A percentile compares a stretch with the other conserved stretches of the same genome.
These are phyloP conservation scores for Pseudomyrmex pallidus DNA, from an alignment of 1,140 invertebrate genomes.

Conservation along the genomic window DNA sequence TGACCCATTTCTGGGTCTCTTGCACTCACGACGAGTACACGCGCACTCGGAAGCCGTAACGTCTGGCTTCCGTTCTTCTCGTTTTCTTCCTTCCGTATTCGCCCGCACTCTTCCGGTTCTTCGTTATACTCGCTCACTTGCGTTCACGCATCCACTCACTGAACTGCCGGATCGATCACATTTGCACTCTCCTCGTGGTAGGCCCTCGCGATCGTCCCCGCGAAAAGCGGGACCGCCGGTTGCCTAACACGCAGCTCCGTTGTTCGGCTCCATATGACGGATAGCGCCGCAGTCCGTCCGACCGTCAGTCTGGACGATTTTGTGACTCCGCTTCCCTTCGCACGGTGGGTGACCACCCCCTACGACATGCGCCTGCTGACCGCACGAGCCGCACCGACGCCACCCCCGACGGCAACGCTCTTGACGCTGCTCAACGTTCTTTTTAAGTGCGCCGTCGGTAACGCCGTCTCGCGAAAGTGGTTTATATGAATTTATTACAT, in stretches of 20 bases:
- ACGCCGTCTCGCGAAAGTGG: not conserved
- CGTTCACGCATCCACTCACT: constrained; percentile 40
- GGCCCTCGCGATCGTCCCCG: not conserved
- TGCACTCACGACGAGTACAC: constrained; percentile 29
- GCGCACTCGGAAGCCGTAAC: constrained; percentile 52
- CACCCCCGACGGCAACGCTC: constrained; percentile 44
- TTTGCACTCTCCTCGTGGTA: constrained; percentile 22
- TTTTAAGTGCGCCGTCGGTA: constrained; percentile 59
- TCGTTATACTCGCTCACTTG: not conserved
- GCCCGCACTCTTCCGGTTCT: constrained; percentile 8
- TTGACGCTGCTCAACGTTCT: constrained; percentile 34
- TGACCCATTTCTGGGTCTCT: constrained; percentile 68
- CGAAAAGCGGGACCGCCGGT: constrained; percentile 49
- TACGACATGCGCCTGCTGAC: constrained; percentile 13
- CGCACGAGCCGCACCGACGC: constrained; percentile 9
- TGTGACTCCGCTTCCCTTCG: constrained; percentile 29
- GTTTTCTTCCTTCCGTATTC: constrained; percentile 7
- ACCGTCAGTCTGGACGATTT: constrained; percentile 10
- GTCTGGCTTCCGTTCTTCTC: not conserved
- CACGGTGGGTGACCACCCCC: constrained; percentile 41
- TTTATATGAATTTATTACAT: not conserved
- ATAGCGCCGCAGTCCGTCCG: constrained; percentile 35
- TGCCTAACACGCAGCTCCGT: constrained; percentile 69
- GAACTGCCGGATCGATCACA: constrained; percentile 43
- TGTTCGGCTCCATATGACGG: constrained; percentile 68